Evolutionary conservation across 2,797 vertebrate genomes (phyloP).

Genomic region (Leucoraja ocellata): DNA sequence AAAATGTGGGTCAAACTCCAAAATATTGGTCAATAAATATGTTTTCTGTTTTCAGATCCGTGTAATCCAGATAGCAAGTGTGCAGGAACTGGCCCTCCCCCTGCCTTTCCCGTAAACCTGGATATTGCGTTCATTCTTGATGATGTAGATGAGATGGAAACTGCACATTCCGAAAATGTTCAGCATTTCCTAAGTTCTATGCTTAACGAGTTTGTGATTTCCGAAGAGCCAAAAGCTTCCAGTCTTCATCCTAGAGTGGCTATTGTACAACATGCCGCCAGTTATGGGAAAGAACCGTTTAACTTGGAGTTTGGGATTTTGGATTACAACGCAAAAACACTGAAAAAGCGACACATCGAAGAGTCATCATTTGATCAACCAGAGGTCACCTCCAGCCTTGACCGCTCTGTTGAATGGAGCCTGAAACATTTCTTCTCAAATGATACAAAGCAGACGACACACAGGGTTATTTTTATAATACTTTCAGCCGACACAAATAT

Average conservation of each 20-base stretch:
- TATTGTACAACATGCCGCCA: constrained; percentile 48
- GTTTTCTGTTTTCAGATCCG: constrained; percentile 49
- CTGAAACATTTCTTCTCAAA: constrained; percentile 51
- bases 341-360: constrained; percentile 51
- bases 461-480: constrained; percentile 54
- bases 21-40: not conserved
- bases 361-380: constrained; percentile 41
- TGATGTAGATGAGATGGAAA: constrained; percentile 47
- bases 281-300: constrained; percentile 45
- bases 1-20: not conserved
- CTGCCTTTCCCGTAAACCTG: constrained; percentile 38
- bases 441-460: constrained; percentile 45
- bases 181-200: constrained; percentile 48
- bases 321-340: constrained; percentile 44
- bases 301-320: constrained; percentile 53
- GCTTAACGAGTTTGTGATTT: constrained; percentile 51
- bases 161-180: constrained; percentile 49
- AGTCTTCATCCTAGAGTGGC: constrained; percentile 52
- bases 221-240: constrained; percentile 43
- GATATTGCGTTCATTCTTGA: constrained; percentile 57
- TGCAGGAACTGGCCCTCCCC: not conserved
- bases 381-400: constrained; percentile 45
- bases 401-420: constrained; percentile 51
- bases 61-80: constrained; percentile 52
- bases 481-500: constrained; percentile 50